Percentiles rank a stretch among this genome's conserved stretches.
Conservation (phyloP, 2,113 vertebrate genomes). For the Indri indri region DNA sequence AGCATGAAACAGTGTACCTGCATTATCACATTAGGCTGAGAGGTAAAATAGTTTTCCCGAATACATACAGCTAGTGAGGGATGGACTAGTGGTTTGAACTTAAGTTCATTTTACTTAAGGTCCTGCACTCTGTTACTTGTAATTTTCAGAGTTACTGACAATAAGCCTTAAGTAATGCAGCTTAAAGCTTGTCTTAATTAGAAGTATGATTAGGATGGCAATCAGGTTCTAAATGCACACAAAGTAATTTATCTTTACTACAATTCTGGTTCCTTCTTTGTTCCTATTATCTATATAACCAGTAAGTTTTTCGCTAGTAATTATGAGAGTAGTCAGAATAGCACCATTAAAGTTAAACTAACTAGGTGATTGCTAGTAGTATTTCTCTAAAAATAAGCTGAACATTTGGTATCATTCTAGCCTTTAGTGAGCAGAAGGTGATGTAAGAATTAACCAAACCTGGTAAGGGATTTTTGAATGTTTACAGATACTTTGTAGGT, state of each 20-base stretch:
- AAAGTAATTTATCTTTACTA: background rate
- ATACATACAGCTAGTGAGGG: background rate
- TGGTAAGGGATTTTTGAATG: background rate
- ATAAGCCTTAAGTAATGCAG: background rate
- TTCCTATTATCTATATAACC: background rate
- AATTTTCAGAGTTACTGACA: conserved; percentile 28
- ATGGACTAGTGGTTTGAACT: background rate
- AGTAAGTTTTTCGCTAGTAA: background rate
- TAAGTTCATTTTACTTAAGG: background rate
- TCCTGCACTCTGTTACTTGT: background rate
- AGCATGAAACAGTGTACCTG: background rate
- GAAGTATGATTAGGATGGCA: background rate
- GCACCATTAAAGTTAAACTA: background rate
- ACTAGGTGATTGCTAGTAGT: background rate
- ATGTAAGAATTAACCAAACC: background rate
- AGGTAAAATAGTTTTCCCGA: background rate
- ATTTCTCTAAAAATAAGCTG: background rate
- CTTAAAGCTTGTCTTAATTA: conserved; percentile 28
- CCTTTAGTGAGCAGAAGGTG: background rate
- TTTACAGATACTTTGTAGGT: background rate
- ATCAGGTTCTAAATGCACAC: background rate
- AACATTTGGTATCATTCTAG: background rate
- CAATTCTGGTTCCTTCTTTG: conserved; percentile 17
- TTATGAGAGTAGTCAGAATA: background rate
- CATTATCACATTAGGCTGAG: background rate